A percentile compares a stretch with the other conserved stretches of the same genome.
Evolutionary conservation across 1,140 invertebrate genomes (phyloP).

Genomic region (Glomeris maerens): DNA sequence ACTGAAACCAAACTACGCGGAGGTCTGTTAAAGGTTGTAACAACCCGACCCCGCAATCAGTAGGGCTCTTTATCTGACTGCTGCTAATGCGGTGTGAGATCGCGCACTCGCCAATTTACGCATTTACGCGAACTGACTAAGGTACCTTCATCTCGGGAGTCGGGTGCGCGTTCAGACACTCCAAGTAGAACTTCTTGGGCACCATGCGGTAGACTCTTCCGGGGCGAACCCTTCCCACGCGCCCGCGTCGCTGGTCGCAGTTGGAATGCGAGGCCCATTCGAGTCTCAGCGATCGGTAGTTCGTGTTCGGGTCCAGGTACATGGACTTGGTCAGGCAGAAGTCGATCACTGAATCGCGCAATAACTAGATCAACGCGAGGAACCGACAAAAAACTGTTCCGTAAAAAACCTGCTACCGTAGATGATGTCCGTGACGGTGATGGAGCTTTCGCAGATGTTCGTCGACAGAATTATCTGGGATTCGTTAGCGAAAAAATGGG

Average conservation of each 20-base stretch:
- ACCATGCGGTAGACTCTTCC: conserved; percentile 80
- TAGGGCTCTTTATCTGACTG: too few relatives aligned
- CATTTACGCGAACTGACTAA: too few relatives aligned
- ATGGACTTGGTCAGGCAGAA: conserved; percentile 83
- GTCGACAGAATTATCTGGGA: conserved; percentile 69
- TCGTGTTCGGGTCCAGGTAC: conserved; percentile 52
- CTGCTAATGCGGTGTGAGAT: too few relatives aligned
- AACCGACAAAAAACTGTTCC: background rate
- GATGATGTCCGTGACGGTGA: conserved; percentile 83
- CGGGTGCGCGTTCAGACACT: conserved; percentile 17
- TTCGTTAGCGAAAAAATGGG: conserved; percentile 10
- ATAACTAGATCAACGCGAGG: conserved; percentile 15
- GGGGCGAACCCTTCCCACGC: conserved; percentile 69
- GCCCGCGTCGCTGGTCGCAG: conserved; percentile 71
- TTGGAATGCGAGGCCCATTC: conserved; percentile 79
- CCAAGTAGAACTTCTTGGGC: conserved; percentile 49
- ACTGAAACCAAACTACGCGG: too few relatives aligned
- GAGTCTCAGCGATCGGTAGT: conserved; percentile 62
- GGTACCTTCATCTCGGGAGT: conserved; percentile 22
- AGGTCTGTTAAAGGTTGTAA: too few relatives aligned
- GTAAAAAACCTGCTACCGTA: conserved; percentile 41
- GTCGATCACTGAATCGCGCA: conserved; percentile 81
- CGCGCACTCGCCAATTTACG: too few relatives aligned
- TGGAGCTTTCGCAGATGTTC: conserved; percentile 93
- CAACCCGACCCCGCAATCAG: too few relatives aligned